Percentiles rank a stretch among this genome's conserved stretches.
Conservation (phyloP, 2,113 vertebrate genomes). For the Chroicocephalus ridibundus region DNA sequence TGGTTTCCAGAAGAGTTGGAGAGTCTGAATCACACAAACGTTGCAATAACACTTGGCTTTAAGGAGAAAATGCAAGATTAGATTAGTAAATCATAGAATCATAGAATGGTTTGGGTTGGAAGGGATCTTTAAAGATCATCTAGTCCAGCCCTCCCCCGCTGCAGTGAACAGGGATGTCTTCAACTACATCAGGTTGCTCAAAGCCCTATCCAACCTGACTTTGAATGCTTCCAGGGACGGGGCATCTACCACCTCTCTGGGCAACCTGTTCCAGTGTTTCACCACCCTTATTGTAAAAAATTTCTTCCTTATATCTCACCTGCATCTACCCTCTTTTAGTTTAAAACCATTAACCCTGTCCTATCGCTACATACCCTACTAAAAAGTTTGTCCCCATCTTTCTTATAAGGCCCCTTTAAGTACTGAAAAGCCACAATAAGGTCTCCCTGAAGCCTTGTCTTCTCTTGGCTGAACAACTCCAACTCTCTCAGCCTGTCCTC, state of each 20-base stretch:
- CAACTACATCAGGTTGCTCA: neutral
- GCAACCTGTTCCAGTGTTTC: neutral
- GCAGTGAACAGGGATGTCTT: neutral
- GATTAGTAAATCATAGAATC: neutral
- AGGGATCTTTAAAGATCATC: neutral
- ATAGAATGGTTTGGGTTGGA: neutral
- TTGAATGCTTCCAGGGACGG: neutral
- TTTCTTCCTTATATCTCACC: neutral
- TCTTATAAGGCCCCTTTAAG: neutral
- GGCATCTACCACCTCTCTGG: neutral
- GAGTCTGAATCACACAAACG: constrained; percentile 91
- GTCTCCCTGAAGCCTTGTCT: neutral
- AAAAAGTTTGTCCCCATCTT: neutral
- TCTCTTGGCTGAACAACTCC: neutral
- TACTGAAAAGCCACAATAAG: neutral
- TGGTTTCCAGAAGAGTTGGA: constrained; percentile 92
- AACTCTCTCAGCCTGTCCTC: neutral
- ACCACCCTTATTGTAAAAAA: neutral
- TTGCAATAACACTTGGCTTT: constrained; percentile 86
- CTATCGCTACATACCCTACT: neutral
- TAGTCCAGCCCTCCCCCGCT: neutral
- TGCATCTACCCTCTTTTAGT: neutral
- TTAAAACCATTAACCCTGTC: neutral
- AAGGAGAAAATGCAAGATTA: neutral
- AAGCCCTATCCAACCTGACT: neutral